Evolutionary conservation across 2,888 invertebrate species (phyloP).

Genomic region (Pomacea canaliculata): DNA sequence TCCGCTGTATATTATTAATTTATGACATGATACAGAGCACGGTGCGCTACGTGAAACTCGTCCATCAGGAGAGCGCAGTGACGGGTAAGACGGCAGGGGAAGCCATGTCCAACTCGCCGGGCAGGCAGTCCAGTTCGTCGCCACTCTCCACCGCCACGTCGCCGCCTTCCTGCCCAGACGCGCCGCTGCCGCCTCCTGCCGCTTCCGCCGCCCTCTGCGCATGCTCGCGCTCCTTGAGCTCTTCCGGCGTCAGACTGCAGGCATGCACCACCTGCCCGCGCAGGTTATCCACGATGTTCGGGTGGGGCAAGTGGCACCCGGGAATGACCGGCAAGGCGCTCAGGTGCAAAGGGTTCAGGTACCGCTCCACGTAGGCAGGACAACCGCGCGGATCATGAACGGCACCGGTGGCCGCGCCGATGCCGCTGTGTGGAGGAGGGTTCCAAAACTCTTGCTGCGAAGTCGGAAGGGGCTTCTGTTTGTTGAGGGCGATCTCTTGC

Average conservation of each 20-base stretch:
- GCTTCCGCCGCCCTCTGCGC: not conserved
- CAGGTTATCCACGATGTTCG: slow-evolving; percentile 59
- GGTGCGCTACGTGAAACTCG: no score
- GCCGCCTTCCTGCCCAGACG: no score
- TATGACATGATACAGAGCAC: no score
- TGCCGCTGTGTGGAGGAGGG: slow-evolving; percentile 30
- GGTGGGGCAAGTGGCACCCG: slow-evolving; percentile 59
- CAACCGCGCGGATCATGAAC: slow-evolving; percentile 65
- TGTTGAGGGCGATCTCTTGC: slow-evolving; percentile 64
- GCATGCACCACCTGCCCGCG: slow-evolving; percentile 33
- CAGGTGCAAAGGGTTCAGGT: slow-evolving; percentile 42
- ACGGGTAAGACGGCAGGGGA: no score
- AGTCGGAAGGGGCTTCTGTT: slow-evolving; percentile 48
- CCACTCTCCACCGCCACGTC: no score
- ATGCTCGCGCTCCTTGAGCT: slow-evolving; percentile 24
- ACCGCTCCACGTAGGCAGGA: slow-evolving; percentile 55
- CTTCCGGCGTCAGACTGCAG: slow-evolving; percentile 28
- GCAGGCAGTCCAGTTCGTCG: no score
- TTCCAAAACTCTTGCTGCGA: slow-evolving; percentile 63
- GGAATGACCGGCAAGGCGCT: not conserved
- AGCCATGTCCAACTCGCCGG: no score
- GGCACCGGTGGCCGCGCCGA: not conserved
- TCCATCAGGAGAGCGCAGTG: no score
- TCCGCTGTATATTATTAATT: no score
- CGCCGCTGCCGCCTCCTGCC: no score